A percentile compares a stretch with the other conserved stretches of the same genome.
These are phyloP conservation scores for Drosophila teissieri DNA, from an alignment of 1,140 invertebrate species.

Conservation along the genomic window DNA sequence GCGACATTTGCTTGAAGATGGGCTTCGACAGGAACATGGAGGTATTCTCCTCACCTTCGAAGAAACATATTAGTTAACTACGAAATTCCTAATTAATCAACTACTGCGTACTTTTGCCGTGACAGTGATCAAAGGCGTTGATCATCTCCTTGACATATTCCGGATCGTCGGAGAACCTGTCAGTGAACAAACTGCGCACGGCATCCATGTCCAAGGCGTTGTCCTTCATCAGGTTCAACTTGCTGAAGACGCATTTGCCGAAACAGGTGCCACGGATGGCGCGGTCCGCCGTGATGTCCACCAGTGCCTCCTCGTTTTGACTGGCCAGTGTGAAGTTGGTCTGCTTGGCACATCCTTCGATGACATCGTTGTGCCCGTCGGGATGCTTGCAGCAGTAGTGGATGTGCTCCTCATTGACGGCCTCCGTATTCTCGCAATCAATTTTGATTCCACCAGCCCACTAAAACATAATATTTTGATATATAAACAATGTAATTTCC, in stretches of 20 bases:
- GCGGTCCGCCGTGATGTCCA: constrained; percentile 63
- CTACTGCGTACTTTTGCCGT: constrained; percentile 52
- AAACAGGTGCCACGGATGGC: constrained; percentile 64
- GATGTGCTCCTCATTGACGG: constrained; percentile 66
- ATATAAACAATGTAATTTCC: no score
- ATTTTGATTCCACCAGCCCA: constrained; percentile 32
- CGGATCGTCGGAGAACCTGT: constrained; percentile 34
- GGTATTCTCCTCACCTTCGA: constrained; percentile 46
- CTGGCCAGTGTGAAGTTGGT: constrained; percentile 48
- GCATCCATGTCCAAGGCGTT: constrained; percentile 54
- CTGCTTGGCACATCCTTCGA: constrained; percentile 63
- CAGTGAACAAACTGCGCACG: constrained; percentile 37
- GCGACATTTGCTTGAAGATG: constrained; percentile 38
- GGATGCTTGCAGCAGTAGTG: constrained; percentile 73
- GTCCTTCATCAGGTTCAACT: constrained; percentile 55
- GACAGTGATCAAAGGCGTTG: constrained; percentile 70
- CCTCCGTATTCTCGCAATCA: constrained; percentile 59
- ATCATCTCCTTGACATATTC: constrained; percentile 75
- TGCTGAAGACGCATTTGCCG: constrained; percentile 61
- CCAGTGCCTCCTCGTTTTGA: constrained; percentile 53
- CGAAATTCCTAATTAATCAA: neutral
- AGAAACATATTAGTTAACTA: neutral
- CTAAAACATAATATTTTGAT: neutral
- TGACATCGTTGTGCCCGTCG: constrained; percentile 65
- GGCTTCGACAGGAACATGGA: constrained; percentile 59